phyloP scores from a whole-genome alignment of 2,797 vertebrate genomes.

The Poeciliopsis presidionis region DNA sequence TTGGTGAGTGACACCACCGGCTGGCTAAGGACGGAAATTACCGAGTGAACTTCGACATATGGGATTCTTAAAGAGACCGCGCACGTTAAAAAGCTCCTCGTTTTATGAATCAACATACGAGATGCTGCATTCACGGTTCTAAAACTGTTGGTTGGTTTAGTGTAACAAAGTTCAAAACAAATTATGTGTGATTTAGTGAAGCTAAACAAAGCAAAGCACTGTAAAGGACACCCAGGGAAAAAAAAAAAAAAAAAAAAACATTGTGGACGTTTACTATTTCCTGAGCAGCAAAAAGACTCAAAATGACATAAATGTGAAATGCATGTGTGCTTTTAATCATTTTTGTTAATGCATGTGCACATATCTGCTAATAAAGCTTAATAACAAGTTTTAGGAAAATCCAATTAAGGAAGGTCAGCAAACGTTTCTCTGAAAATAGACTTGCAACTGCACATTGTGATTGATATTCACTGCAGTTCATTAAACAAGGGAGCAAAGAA shows the following conservation, averaged over 20 bases:
- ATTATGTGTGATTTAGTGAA: background rate
- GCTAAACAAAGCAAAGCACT: background rate
- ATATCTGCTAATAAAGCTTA: background rate
- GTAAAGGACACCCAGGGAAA: background rate
- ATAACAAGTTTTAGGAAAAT: background rate
- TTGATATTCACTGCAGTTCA: background rate
- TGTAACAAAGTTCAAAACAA: background rate
- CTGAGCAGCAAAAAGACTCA: background rate
- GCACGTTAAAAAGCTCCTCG: background rate
- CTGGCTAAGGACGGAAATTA: conserved; percentile 73
- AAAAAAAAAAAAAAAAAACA: background rate
- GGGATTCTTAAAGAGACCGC: conserved; percentile 7
- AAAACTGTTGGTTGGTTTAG: background rate
- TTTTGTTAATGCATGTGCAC: background rate
- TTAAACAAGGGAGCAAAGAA: background rate
- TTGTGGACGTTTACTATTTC: background rate
- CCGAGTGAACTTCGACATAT: conserved; percentile 32
- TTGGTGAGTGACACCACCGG: conserved; percentile 83
- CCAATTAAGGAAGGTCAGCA: background rate
- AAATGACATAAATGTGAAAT: background rate
- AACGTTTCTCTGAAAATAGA: background rate
- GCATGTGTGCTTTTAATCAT: background rate
- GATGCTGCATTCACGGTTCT: background rate
- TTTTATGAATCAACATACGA: background rate
- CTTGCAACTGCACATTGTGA: background rate